Percentiles rank a stretch among this genome's conserved stretches.
Conservation (phyloP, 1,140 invertebrate species). For the Araneus ventricosus region DNA sequence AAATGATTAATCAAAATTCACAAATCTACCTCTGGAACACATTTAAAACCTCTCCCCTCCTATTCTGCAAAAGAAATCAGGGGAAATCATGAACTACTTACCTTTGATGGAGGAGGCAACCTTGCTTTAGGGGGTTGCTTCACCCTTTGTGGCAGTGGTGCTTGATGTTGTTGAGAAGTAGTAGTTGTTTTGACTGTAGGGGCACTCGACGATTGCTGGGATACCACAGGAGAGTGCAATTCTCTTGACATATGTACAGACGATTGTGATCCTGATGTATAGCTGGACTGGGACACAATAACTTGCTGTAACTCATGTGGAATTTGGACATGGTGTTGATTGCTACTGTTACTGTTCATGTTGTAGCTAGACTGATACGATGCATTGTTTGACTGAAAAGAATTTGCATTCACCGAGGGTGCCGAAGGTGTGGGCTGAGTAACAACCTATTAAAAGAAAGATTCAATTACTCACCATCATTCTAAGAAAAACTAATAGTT, state of each 20-base stretch:
- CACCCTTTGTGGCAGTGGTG: slow-evolving; percentile 81
- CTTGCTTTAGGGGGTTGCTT: slow-evolving; percentile 89
- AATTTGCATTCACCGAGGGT: slow-evolving; percentile 50
- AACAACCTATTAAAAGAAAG: slow-evolving; percentile 42
- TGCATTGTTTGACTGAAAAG: slow-evolving; percentile 52
- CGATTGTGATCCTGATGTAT: background rate
- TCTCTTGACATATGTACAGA: slow-evolving; percentile 39
- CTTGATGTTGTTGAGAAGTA: slow-evolving; percentile 59
- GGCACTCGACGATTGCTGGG: slow-evolving; percentile 44
- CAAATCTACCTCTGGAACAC: too few species aligned
- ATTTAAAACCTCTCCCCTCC: too few species aligned
- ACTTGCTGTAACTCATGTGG: slow-evolving; percentile 64
- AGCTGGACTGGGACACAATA: slow-evolving; percentile 68
- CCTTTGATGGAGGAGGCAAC: slow-evolving; percentile 93
- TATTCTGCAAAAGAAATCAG: background rate
- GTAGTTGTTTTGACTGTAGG: slow-evolving; percentile 70
- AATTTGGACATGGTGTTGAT: slow-evolving; percentile 61
- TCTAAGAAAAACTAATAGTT: background rate
- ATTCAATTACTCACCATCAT: background rate
- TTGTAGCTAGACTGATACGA: slow-evolving; percentile 54
- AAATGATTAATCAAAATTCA: too few species aligned
- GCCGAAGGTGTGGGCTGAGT: slow-evolving; percentile 59
- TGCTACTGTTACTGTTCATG: slow-evolving; percentile 25
- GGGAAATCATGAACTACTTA: slow-evolving; percentile 76
- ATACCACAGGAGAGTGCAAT: slow-evolving; percentile 45